A percentile compares a stretch with the other conserved stretches of the same genome.
Evolutionary conservation across 92 coral and sea anemone species (phyloP).

Genomic region (Galaxea fascicularis): DNA sequence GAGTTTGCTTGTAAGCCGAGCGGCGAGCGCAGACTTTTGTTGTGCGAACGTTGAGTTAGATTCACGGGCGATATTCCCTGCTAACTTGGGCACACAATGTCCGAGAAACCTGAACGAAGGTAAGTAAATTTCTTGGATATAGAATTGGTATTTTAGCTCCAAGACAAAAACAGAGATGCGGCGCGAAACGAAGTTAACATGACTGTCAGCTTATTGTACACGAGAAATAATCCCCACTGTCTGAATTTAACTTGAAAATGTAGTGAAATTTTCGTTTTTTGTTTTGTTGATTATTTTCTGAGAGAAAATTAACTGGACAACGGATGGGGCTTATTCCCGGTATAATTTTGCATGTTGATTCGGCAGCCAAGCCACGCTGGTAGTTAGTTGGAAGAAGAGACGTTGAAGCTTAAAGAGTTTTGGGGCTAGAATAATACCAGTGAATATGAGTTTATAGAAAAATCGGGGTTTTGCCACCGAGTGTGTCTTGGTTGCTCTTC

Average conservation of each 20-base stretch:
- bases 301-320: not conserved
- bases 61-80: not conserved
- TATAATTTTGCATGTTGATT: not conserved
- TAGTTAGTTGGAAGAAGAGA: no score
- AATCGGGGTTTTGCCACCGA: no score
- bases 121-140: not conserved
- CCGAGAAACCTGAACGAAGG: constrained; percentile 49
- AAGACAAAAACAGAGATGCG: no score
- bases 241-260: not conserved
- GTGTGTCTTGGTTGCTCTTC: no score
- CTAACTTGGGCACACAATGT: not conserved
- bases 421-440: no score
- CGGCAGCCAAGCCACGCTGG: not conserved
- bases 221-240: not conserved
- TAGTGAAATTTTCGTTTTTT: not conserved
- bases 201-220: no score
- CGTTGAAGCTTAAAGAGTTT: no score
- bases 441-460: no score
- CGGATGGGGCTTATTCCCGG: no score
- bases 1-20: no score
- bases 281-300: constrained; percentile 15
- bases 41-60: not conserved
- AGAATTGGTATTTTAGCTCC: no score
- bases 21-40: not conserved
- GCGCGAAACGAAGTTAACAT: no score